Base-by-base conservation (phyloP, 1,140 invertebrate genomes). In the Drosophila tsacasi region DNA sequence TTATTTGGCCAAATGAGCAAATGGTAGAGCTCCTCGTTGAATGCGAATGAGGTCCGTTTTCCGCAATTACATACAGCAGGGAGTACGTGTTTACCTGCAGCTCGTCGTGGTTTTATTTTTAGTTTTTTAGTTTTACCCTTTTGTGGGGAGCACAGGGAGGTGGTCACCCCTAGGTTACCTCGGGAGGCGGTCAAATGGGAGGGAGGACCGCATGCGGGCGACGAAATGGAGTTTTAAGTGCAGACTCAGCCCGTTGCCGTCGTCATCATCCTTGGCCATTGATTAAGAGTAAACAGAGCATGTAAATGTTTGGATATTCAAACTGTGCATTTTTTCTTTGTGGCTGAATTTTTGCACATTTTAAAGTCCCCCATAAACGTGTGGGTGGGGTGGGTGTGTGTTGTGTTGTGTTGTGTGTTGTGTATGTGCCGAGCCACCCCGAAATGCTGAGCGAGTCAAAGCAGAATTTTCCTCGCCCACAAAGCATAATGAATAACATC, bases 221-320 rank as follows among this genome's bases (percentile, higher is more conserved):
- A 35, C 62, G 42, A 57, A 71, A 81, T 81, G 61, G 61, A 71
- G 32, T 61, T 76, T 64, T 64, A 61, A 63, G 65, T 61, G 62
- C 59, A 58, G 57, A 71, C 59, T 71, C 76, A 61, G 74, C 72
- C 44, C 42, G 65, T 63, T 66, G 61, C 62, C 62, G 63, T 76
- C 62, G 63, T 76, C 65, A 63, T 84, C 65, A 72, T 76, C 65
- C 81, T 83, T 85, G 83, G 79, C 82, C 79, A 85, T 83, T 85
- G 81, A 84, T 84, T 84, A 84, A 83, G 79, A 83, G 77, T 84
- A 84, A 84, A 84, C 81, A 84, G 81, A 77, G 81, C 81, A 83
- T 84, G 78, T 77, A 84, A 84, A 84, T 84, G 78, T 85, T 85
- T 84, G 82, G 83, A 84, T 85, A 81, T 81, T 74, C 65, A 79